These are phyloP conservation scores for Sebastes taczanowskii DNA, from an alignment of 2,797 vertebrate species.

Conservation along the genomic window DNA sequence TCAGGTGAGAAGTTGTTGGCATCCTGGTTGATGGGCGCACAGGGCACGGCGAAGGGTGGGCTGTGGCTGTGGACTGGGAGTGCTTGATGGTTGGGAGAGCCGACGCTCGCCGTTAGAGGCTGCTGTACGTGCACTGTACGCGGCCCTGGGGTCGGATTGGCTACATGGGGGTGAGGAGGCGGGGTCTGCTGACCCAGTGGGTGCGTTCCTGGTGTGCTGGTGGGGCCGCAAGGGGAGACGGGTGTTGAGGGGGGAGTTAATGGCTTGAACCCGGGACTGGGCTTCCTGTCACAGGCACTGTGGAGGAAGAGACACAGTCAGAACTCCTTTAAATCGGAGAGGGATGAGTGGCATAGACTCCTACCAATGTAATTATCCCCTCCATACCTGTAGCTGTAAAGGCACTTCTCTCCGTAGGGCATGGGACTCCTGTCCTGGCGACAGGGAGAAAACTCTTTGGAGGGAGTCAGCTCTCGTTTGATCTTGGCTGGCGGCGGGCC, in stretches of 20 bases:
- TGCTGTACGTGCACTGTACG: slow-evolving; percentile 69
- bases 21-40: slow-evolving; percentile 85
- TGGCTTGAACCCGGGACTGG: slow-evolving; percentile 92
- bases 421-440: slow-evolving; percentile 90
- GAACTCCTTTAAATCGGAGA: not conserved
- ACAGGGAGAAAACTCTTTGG: slow-evolving; percentile 91
- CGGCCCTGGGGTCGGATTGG: slow-evolving; percentile 55
- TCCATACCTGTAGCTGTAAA: slow-evolving; percentile 96
- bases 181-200: slow-evolving; percentile 76
- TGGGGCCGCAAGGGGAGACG: slow-evolving; percentile 84
- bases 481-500: slow-evolving; percentile 93
- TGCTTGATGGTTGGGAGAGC: slow-evolving; percentile 63
- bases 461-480: slow-evolving; percentile 93
- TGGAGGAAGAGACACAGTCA: slow-evolving; percentile 7
- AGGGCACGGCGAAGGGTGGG: slow-evolving; percentile 88
- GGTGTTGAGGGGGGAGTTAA: slow-evolving; percentile 93
- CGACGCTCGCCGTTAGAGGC: slow-evolving; percentile 43
- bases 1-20: slow-evolving; percentile 88
- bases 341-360: not conserved
- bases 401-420: slow-evolving; percentile 97
- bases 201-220: slow-evolving; percentile 77
- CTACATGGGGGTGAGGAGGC: slow-evolving; percentile 64
- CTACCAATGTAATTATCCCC: not conserved
- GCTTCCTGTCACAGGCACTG: slow-evolving; percentile 98
- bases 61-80: slow-evolving; percentile 75